Conservation (phyloP, 2,888 invertebrate genomes). For the Erpobdella octoculata region DNA sequence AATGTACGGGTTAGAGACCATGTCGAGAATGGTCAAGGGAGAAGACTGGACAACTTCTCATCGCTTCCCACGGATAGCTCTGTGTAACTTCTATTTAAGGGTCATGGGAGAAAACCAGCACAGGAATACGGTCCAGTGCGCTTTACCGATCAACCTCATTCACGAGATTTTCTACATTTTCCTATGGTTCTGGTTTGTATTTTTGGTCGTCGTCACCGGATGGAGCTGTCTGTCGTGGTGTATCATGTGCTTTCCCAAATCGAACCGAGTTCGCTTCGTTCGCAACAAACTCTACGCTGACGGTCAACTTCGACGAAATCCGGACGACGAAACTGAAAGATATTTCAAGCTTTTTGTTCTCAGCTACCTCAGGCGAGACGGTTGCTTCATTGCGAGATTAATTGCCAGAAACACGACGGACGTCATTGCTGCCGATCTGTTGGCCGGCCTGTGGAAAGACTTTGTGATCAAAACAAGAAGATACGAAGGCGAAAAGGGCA, state of each 20-base stretch:
- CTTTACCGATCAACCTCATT: constrained; percentile 41
- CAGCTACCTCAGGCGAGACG: constrained; percentile 36
- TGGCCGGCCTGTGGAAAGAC: constrained; percentile 36
- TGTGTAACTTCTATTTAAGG: constrained; percentile 30
- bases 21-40: constrained; percentile 52
- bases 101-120: constrained; percentile 30
- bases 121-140: constrained; percentile 50
- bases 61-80: constrained; percentile 46
- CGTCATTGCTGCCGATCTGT: constrained; percentile 37
- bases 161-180: constrained; percentile 51
- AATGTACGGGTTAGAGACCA: constrained; percentile 44
- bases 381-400: constrained; percentile 37
- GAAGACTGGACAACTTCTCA: constrained; percentile 47
- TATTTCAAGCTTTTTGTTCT: constrained; percentile 32
- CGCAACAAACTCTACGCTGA: constrained; percentile 30
- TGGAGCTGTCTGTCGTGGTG: constrained; percentile 34
- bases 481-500: background rate
- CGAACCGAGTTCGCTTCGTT: constrained; percentile 3
- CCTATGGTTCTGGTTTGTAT: constrained; percentile 55
- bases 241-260: background rate
- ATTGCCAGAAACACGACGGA: constrained; percentile 39
- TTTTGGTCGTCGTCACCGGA: constrained; percentile 51
- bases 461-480: constrained; percentile 24
- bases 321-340: constrained; percentile 26
- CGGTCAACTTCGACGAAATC: constrained; percentile 9